Evolutionary conservation across 2,888 invertebrate species (phyloP).

Genomic region (Drosophila greeni): DNA sequence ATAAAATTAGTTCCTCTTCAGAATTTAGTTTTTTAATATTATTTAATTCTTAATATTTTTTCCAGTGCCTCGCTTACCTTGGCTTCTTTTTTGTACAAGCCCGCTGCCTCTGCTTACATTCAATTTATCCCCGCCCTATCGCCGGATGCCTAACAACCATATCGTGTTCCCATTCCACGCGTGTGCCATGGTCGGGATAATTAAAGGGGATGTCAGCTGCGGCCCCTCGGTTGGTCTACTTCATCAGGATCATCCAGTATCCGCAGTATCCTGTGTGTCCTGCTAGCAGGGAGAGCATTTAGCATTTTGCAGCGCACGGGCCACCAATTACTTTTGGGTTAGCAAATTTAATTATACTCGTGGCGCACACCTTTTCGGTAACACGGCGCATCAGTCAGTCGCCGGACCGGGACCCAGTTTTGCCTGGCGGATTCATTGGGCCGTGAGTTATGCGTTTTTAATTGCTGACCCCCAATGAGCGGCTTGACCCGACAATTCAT

Average conservation of each 20-base stretch:
- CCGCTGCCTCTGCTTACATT: conserved; percentile 28
- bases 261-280: conserved; percentile 4
- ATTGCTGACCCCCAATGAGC: conserved; percentile 52
- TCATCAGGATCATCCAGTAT: conserved; percentile 47
- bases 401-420: conserved; percentile 5
- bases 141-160: conserved; percentile 33
- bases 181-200: conserved; percentile 47
- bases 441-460: conserved; percentile 67
- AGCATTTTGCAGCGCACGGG: conserved; percentile 18
- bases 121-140: conserved; percentile 27
- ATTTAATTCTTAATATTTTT: neutral
- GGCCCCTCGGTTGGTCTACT: conserved; percentile 40
- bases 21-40: neutral
- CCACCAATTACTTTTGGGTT: conserved; percentile 48
- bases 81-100: conserved; percentile 28
- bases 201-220: conserved; percentile 64
- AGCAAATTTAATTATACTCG: conserved; percentile 45
- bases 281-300: neutral
- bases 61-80: conserved; percentile 19
- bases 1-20: no score
- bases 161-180: conserved; percentile 38
- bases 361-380: conserved; percentile 28
- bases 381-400: conserved; percentile 17
- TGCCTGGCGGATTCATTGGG: conserved; percentile 17
- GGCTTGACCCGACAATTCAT: conserved; percentile 58